Percentiles rank a stretch among this genome's conserved stretches.
These are phyloP conservation scores for Sternarchorhynchus goeldii DNA, from an alignment of 2,797 vertebrate genomes.

Conservation along the genomic window DNA sequence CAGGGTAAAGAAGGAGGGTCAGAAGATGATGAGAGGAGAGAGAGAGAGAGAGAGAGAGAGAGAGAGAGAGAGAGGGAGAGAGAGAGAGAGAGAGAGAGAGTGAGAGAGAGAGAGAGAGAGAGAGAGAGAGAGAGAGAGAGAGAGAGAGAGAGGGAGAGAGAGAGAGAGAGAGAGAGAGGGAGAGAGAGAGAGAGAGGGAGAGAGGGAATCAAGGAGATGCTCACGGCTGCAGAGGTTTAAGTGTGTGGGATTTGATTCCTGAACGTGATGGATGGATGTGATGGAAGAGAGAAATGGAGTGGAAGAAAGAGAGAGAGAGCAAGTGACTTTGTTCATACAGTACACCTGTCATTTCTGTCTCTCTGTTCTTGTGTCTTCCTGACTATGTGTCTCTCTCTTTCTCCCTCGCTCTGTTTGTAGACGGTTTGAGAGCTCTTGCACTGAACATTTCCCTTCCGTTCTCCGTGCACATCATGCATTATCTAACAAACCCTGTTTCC, in stretches of 20 bases:
- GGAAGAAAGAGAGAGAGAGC: neutral
- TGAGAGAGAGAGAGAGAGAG: neutral
- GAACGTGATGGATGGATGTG: neutral
- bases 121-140: neutral
- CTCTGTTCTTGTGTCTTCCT: neutral
- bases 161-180: neutral
- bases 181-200: neutral
- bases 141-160: neutral
- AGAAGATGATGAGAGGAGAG: conserved; percentile 14
- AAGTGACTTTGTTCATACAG: neutral
- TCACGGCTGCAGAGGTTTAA: conserved; percentile 20
- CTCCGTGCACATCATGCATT: conserved; percentile 28
- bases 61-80: neutral
- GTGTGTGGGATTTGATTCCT: conserved; percentile 23
- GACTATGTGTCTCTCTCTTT: neutral
- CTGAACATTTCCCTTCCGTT: conserved; percentile 12
- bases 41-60: conserved; percentile 31
- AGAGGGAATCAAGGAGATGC: conserved; percentile 1
- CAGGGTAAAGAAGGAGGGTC: too few species aligned
- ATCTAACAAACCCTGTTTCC: conserved; percentile 22
- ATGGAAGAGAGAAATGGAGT: conserved; percentile 21
- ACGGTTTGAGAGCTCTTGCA: conserved; percentile 28
- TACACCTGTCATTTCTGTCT: neutral
- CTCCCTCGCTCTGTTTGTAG: neutral
- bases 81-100: neutral